phyloP scores from a whole-genome alignment of 2,888 invertebrate genomes.

The Thecocarcelia acutangulata region DNA sequence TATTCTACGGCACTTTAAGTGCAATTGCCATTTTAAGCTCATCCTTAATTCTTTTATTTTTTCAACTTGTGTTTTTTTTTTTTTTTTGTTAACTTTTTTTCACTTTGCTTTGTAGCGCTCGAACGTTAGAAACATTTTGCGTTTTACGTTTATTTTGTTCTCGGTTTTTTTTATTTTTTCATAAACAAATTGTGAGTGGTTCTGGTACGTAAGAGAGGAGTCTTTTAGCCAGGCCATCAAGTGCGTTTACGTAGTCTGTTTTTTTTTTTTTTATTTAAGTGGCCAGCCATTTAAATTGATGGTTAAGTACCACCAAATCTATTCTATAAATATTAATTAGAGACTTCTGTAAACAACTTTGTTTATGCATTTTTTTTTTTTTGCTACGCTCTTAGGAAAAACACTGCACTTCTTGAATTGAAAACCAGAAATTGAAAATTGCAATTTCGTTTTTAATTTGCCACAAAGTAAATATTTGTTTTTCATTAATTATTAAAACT shows the following conservation, averaged over 20 bases:
- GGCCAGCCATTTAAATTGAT: conserved; percentile 67
- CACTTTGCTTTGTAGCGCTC: conserved; percentile 49
- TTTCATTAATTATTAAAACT: conserved; percentile 34
- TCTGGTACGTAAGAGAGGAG: conserved; percentile 45
- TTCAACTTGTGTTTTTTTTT: conserved; percentile 17
- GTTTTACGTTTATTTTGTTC: conserved; percentile 56
- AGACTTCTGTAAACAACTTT: conserved; percentile 67
- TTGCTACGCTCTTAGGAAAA: not conserved
- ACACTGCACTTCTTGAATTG: conserved; percentile 37
- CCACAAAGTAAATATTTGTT: conserved; percentile 39
- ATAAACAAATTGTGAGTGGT: conserved; percentile 61
- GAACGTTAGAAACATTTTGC: conserved; percentile 68
- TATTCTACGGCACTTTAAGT: conserved; percentile 66
- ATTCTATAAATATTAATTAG: conserved; percentile 70
- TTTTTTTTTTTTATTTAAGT: conserved; percentile 48
- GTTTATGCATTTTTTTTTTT: conserved; percentile 30
- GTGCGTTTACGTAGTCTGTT: conserved; percentile 67
- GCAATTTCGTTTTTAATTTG: conserved; percentile 27
- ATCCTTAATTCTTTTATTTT: conserved; percentile 61
- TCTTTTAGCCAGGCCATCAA: conserved; percentile 59
- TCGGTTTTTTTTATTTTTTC: conserved; percentile 27
- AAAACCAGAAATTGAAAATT: conserved; percentile 35
- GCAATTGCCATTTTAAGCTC: conserved; percentile 67
- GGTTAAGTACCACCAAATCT: conserved; percentile 68
- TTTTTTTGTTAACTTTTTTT: conserved; percentile 19